Evolutionary conservation across 2,797 vertebrate species (phyloP).

Genomic region (Myripristis murdjan): DNA sequence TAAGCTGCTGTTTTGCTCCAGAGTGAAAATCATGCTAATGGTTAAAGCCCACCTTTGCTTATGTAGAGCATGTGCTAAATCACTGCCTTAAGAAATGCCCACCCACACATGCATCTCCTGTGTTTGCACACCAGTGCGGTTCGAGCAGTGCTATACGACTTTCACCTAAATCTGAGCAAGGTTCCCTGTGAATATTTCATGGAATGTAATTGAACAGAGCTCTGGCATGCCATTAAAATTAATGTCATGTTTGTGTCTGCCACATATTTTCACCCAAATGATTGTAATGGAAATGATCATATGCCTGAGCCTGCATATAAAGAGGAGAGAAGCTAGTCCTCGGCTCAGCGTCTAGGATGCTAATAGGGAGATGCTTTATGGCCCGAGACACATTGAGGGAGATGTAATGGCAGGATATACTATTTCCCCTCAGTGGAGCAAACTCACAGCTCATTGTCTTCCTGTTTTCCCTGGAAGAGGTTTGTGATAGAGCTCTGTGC

Average conservation of each 20-base stretch:
- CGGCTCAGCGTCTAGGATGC: conserved; percentile 73
- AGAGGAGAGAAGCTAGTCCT: conserved; percentile 58
- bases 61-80: background rate
- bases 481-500: too few relatives aligned
- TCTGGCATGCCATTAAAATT: conserved; percentile 81
- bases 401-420: conserved; percentile 59
- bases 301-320: conserved; percentile 76
- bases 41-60: conserved; percentile 10
- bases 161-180: conserved; percentile 72
- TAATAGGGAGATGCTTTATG: conserved; percentile 80
- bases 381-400: conserved; percentile 54
- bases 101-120: conserved; percentile 31
- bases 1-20: conserved; percentile 15
- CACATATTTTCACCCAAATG: conserved; percentile 77
- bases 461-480: conserved; percentile 16
- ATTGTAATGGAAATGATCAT: conserved; percentile 84
- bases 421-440: conserved; percentile 33
- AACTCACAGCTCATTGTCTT: conserved; percentile 37
- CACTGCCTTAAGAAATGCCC: conserved; percentile 25
- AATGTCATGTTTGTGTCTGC: conserved; percentile 82
- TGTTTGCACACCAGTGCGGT: conserved; percentile 35
- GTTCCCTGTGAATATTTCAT: conserved; percentile 83
- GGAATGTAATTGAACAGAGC: conserved; percentile 80
- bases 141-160: conserved; percentile 49
- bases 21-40: conserved; percentile 29